These are phyloP conservation scores for Sinodicranocentrus sp. DNA, from an alignment of 2,888 invertebrate genomes.

Conservation along the genomic window DNA sequence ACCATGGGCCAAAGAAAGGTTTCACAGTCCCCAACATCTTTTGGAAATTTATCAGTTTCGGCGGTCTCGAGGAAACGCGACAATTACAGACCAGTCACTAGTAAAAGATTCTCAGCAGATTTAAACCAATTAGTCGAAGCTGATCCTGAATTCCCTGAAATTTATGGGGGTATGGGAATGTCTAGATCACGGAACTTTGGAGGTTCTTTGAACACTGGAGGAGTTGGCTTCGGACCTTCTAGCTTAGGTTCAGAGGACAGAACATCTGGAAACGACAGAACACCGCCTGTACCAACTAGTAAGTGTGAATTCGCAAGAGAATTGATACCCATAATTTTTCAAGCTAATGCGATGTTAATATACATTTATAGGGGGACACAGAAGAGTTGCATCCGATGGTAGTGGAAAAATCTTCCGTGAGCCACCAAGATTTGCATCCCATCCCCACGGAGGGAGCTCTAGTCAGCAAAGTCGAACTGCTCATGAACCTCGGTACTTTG, in stretches of 20 bases:
- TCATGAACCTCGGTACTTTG: constrained; percentile 35
- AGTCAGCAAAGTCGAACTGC: constrained; percentile 19
- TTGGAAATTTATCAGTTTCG: constrained; percentile 59
- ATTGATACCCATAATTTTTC: too few relatives aligned
- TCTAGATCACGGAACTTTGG: constrained; percentile 28
- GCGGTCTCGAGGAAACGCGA: constrained; percentile 63
- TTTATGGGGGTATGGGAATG: constrained; percentile 43
- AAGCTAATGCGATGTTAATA: too few relatives aligned
- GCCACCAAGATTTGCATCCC: constrained; percentile 21
- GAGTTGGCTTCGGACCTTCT: constrained; percentile 27
- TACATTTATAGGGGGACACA: constrained; percentile 65
- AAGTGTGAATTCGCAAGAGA: too few relatives aligned
- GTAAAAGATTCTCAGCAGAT: constrained; percentile 72
- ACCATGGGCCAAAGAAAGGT: constrained; percentile 23
- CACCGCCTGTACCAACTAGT: constrained; percentile 14
- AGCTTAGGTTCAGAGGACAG: constrained; percentile 13
- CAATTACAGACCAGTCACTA: constrained; percentile 28
- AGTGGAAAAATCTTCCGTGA: constrained; percentile 62
- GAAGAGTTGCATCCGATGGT: constrained; percentile 73
- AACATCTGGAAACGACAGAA: constrained; percentile 17
- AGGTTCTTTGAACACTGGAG: constrained; percentile 48
- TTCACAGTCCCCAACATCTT: constrained; percentile 32
- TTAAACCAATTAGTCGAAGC: constrained; percentile 43
- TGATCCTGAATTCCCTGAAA: constrained; percentile 44
- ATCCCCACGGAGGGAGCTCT: neutral